A percentile compares a stretch with the other conserved stretches of the same genome.
phyloP scores from a whole-genome alignment of 1,140 invertebrate genomes.

The Colletes latitarsis region DNA sequence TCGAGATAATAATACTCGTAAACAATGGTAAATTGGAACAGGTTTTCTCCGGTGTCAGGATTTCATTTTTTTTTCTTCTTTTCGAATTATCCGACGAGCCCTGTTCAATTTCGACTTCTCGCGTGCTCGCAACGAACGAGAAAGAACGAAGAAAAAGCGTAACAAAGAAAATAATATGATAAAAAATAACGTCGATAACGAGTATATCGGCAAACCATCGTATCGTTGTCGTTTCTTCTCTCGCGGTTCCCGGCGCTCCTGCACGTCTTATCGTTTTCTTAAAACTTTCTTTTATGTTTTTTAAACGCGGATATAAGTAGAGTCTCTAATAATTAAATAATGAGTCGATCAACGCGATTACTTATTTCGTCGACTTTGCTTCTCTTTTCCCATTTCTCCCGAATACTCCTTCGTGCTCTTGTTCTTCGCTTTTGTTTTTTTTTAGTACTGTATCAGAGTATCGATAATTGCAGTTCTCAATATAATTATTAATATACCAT shows the following conservation, averaged over 20 bases:
- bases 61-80: not conserved
- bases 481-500: conserved; percentile 77
- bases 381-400: conserved; percentile 20
- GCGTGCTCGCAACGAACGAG: conserved; percentile 36
- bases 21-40: not conserved
- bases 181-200: conserved; percentile 43
- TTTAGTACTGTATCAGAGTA: conserved; percentile 77
- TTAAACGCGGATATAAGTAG: conserved; percentile 61
- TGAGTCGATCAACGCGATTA: conserved; percentile 76
- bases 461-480: conserved; percentile 77
- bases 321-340: conserved; percentile 73
- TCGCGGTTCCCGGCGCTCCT: conserved; percentile 24
- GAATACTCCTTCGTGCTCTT: not conserved
- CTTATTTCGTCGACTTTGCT: conserved; percentile 28
- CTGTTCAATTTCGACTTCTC: not conserved
- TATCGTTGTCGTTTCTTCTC: conserved; percentile 48
- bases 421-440: conserved; percentile 38
- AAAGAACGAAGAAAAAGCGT: conserved; percentile 32
- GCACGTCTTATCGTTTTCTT: conserved; percentile 30
- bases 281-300: conserved; percentile 16
- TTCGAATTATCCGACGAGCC: not conserved
- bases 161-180: conserved; percentile 33
- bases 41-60: not conserved
- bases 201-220: conserved; percentile 51
- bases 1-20: conserved; percentile 11